phyloP scores from a whole-genome alignment of 2,888 invertebrate genomes.

The Hydrotaea diabolus region DNA sequence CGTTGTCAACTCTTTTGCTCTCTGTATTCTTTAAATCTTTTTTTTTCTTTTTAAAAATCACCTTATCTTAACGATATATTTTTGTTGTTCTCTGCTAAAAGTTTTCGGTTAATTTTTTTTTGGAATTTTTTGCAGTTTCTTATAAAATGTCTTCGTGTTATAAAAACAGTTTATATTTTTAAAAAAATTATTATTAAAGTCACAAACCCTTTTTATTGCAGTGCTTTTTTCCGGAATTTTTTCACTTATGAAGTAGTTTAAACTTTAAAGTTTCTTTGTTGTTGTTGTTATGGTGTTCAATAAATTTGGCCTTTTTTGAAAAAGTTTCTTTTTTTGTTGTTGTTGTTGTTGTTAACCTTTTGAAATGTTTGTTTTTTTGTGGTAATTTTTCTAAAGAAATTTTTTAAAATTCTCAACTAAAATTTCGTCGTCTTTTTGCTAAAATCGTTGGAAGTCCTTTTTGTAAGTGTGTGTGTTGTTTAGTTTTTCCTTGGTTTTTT shows the following conservation, averaged over 20 bases:
- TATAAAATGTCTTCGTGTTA: slow-evolving; percentile 32
- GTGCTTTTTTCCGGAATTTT: slow-evolving; percentile 51
- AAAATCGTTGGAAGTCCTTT: slow-evolving; percentile 79
- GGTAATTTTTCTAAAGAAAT: slow-evolving; percentile 15
- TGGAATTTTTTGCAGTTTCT: slow-evolving; percentile 37
- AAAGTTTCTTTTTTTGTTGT: slow-evolving; percentile 16
- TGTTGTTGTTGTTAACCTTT: slow-evolving; percentile 64
- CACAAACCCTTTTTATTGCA: slow-evolving; percentile 68
- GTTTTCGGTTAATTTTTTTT: slow-evolving; percentile 34
- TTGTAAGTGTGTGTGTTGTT: slow-evolving; percentile 43
- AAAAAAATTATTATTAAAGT: slow-evolving; percentile 51
- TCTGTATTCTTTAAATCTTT: not conserved
- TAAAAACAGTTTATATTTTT: slow-evolving; percentile 26
- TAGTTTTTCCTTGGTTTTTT: slow-evolving; percentile 14
- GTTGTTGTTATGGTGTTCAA: slow-evolving; percentile 28
- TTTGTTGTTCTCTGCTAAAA: slow-evolving; percentile 37
- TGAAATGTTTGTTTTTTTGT: slow-evolving; percentile 54
- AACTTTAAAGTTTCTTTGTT: slow-evolving; percentile 46
- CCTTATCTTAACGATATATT: slow-evolving; percentile 50
- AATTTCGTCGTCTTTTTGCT: slow-evolving; percentile 76
- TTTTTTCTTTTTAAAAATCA: slow-evolving; percentile 41
- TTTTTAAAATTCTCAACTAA: slow-evolving; percentile 61
- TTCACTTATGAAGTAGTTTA: slow-evolving; percentile 33
- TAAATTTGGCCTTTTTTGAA: slow-evolving; percentile 66
- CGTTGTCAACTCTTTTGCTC: not conserved